These are phyloP conservation scores for Zeus faber DNA, from an alignment of 2,113 vertebrate genomes.

Conservation along the genomic window DNA sequence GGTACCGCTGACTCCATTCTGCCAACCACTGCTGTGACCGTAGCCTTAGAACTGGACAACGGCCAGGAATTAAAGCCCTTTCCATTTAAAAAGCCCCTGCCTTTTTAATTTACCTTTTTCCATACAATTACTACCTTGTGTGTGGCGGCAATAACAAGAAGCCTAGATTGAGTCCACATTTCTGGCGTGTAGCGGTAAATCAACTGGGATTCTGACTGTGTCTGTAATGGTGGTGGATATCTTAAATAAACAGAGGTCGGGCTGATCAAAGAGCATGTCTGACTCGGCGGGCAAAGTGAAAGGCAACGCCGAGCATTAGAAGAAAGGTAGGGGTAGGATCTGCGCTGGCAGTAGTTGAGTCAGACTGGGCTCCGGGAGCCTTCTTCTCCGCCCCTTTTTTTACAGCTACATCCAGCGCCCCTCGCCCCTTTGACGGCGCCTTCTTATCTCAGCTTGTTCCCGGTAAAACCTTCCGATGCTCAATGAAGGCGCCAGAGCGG, in stretches of 20 bases:
- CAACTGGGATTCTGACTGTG: slow-evolving; percentile 11
- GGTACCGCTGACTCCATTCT: no score
- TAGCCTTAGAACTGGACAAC: no score
- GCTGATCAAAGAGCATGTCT: slow-evolving; percentile 39
- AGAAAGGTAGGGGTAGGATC: slow-evolving; percentile 26
- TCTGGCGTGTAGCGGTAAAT: slow-evolving; percentile 8
- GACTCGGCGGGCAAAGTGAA: slow-evolving; percentile 21
- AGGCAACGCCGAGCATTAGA: slow-evolving; percentile 35
- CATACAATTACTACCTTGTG: no score
- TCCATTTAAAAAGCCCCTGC: no score
- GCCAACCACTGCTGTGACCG: no score
- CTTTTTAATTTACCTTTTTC: no score
- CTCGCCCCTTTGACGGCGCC: neutral
- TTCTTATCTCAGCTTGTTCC: slow-evolving; percentile 40
- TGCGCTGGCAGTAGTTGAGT: slow-evolving; percentile 17
- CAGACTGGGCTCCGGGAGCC: slow-evolving; percentile 26
- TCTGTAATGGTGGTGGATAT: slow-evolving; percentile 11
- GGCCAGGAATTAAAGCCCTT: no score
- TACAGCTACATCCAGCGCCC: slow-evolving; percentile 45
- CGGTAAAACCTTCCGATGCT: slow-evolving; percentile 32
- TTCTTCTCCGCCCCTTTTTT: slow-evolving; percentile 26
- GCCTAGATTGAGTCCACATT: slow-evolving; percentile 10
- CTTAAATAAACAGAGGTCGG: slow-evolving; percentile 3
- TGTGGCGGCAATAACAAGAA: neutral
- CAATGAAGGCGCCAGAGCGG: slow-evolving; percentile 46